Evolutionary conservation across 2,797 vertebrate genomes (phyloP).

Genomic region (Chlorospingus semifuscus): DNA sequence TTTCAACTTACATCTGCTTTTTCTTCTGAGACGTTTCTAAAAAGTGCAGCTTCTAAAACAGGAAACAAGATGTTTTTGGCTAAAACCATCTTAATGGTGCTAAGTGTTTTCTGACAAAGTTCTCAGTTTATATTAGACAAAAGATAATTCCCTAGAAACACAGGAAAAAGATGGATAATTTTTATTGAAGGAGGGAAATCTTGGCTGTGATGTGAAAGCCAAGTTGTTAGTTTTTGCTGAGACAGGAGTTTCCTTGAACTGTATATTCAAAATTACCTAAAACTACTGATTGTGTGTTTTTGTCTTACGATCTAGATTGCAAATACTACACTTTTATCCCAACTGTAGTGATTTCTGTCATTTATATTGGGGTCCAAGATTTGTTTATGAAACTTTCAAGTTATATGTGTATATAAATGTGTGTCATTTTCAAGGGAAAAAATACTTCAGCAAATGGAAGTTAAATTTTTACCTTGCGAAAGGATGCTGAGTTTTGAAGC

Average conservation of each 20-base stretch:
- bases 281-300: background rate
- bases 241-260: background rate
- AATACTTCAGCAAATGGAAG: background rate
- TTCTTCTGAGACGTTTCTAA: background rate
- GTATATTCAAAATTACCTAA: background rate
- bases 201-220: background rate
- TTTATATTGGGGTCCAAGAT: background rate
- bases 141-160: background rate
- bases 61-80: background rate
- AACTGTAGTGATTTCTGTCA: background rate
- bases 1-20: background rate
- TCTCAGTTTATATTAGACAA: background rate
- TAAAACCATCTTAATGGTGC: background rate
- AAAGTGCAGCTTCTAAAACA: background rate
- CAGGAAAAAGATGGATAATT: background rate
- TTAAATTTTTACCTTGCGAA: background rate
- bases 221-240: background rate
- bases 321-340: accelerated
- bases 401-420: background rate
- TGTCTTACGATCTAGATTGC: background rate
- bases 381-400: background rate
- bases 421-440: background rate
- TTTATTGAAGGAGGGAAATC: background rate
- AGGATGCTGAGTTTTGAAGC: background rate
- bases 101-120: background rate